Base-by-base conservation (phyloP, 2,113 vertebrate species). In the Sinocyclocheilus anshuiensis region DNA sequence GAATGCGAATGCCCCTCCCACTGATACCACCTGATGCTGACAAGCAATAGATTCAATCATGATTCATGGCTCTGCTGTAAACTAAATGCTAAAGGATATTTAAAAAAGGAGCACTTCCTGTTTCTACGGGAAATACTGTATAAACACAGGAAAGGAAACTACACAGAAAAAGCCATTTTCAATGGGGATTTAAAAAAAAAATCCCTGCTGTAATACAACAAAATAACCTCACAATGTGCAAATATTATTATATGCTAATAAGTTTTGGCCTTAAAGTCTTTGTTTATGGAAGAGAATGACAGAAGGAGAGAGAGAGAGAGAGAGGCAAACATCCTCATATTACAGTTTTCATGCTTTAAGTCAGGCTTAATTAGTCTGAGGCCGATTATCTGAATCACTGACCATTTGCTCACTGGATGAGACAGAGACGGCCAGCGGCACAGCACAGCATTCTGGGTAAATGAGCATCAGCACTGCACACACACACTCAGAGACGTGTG, bases 331-430 rank as follows among this genome's bases (percentile, higher is more conserved):
- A 71, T 29, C 4, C 63, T 29, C 63, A 67, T 29, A 65, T 67
- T 67, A 67, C 26, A 29, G 26, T 8, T 69, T 8, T 8, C 33
- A 39, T 22, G 91, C 89, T 89, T 89, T 89, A 89, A 92, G 91
- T 94, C 93, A 92, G 89, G 93, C 91, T 90, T 92, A 93, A 94
- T 94, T 94, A 94, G 90, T 90, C 85, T 84, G 76, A 89, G 87
- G 87, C 86, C 92, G 90, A 94, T 94, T 93, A 94, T 94, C 91
- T 93, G 93, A 94, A 92, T 95, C 93, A 94, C 92, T 93, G 92
- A 92, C 91, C 93, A 94, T 94, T 94, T 93, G 92, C 92, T 93
- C 92, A 93, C 91, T 92, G 92, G 91, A 91, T 71, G 90, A 90
- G 90, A 89, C 86, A 84, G 48, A 89, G 87, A 89, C 86, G 90